These are phyloP conservation scores for Neuroterus valhalla DNA, from an alignment of 1,140 invertebrate genomes.

Conservation along the genomic window DNA sequence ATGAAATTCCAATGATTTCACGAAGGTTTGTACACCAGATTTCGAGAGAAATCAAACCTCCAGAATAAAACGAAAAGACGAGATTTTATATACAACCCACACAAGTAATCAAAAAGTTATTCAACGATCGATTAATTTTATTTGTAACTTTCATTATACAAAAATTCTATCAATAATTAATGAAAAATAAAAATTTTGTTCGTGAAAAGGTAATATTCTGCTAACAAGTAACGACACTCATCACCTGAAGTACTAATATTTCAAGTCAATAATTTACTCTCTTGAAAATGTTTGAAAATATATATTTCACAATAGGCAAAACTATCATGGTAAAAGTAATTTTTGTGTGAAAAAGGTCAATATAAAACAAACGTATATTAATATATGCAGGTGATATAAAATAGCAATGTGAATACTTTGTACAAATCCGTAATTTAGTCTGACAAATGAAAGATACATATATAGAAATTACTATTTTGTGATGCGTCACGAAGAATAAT, in stretches of 20 bases:
- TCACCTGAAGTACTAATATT: neutral
- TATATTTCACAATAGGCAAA: slow-evolving; percentile 34
- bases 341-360: neutral
- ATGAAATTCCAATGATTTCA: too few relatives aligned
- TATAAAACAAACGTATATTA: slow-evolving; percentile 37
- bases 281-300: slow-evolving; percentile 38
- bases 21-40: too few relatives aligned
- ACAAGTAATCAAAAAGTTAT: neutral
- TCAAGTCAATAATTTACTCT: slow-evolving; percentile 8
- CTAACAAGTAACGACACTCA: neutral
- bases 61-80: too few relatives aligned
- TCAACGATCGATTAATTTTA: slow-evolving; percentile 6
- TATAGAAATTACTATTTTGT: slow-evolving; percentile 40
- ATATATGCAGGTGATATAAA: slow-evolving; percentile 44
- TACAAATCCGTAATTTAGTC: slow-evolving; percentile 49
- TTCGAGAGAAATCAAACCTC: too few relatives aligned
- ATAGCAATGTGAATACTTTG: slow-evolving; percentile 51
- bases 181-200: slow-evolving; percentile 7
- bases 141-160: slow-evolving; percentile 19
- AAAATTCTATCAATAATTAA: slow-evolving; percentile 17
- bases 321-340: neutral
- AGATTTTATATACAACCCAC: neutral
- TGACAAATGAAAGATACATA: slow-evolving; percentile 48
- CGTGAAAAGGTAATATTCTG: too few relatives aligned
- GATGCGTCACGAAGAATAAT: slow-evolving; percentile 33